These are phyloP conservation scores for Dendroctonus ponderosae DNA, from an alignment of 1,140 invertebrate species.

Conservation along the genomic window DNA sequence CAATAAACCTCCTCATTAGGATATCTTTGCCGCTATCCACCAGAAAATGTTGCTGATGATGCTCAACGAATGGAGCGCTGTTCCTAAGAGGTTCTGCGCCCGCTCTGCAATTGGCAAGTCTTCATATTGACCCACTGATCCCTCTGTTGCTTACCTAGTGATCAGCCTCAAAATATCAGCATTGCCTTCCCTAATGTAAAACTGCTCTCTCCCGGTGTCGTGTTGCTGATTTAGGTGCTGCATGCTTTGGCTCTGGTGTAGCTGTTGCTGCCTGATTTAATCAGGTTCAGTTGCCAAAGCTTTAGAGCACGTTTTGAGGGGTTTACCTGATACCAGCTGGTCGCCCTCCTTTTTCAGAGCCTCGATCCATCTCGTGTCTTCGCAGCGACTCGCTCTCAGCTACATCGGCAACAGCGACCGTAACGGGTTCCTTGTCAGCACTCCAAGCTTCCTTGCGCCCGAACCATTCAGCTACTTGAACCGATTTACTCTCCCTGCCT, in stretches of 20 bases:
- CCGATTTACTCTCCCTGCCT: conserved; percentile 66
- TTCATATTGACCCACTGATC: background rate
- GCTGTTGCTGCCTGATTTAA: background rate
- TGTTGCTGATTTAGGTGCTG: conserved; percentile 23
- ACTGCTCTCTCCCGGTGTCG: conserved; percentile 60
- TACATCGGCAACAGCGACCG: conserved; percentile 55
- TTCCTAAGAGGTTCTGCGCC: conserved; percentile 55
- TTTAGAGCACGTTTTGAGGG: no score
- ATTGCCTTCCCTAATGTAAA: conserved; percentile 78
- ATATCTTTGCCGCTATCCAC: conserved; percentile 76
- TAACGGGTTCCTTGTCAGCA: conserved; percentile 51
- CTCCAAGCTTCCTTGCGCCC: conserved; percentile 56
- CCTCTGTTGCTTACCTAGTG: conserved; percentile 53
- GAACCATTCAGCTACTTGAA: conserved; percentile 69
- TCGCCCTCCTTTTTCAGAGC: conserved; percentile 59
- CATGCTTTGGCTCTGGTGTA: conserved; percentile 23
- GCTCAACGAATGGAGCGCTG: conserved; percentile 38
- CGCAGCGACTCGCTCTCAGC: conserved; percentile 67
- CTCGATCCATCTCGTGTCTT: conserved; percentile 71
- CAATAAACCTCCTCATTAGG: conserved; percentile 75
- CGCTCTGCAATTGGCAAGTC: background rate
- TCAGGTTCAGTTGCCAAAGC: no score
- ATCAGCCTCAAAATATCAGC: conserved; percentile 78
- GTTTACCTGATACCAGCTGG: conserved; percentile 8
- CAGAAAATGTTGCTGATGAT: conserved; percentile 61